These are phyloP conservation scores for Pseudochirops cupreus DNA, from an alignment of 2,797 vertebrate genomes.

Conservation along the genomic window DNA sequence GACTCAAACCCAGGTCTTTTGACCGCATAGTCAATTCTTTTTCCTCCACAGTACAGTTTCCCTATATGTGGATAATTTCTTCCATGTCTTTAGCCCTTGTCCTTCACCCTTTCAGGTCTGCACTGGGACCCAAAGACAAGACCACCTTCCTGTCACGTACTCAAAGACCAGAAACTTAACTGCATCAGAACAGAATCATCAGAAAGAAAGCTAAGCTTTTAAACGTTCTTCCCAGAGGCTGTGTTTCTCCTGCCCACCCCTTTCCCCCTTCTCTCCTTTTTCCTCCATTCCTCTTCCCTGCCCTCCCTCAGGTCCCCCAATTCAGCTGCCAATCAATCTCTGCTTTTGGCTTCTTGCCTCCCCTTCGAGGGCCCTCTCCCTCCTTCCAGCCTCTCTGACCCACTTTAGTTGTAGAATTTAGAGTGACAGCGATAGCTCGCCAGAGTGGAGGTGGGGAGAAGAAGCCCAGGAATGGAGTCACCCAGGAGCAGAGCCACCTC, in stretches of 20 bases:
- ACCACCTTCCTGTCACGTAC: neutral
- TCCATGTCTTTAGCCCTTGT: neutral
- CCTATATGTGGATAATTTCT: neutral
- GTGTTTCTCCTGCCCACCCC: neutral
- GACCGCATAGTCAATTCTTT: neutral
- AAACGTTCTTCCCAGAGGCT: neutral
- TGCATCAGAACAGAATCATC: neutral
- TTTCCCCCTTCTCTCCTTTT: neutral
- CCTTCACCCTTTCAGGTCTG: neutral
- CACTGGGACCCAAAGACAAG: neutral
- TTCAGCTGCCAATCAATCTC: neutral
- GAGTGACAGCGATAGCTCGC: neutral
- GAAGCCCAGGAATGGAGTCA: neutral
- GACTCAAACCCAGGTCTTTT: neutral
- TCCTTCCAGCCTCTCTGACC: conserved; percentile 43
- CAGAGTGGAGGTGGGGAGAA: neutral
- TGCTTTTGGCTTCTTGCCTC: fast-evolving
- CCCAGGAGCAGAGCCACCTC: neutral
- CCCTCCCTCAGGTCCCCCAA: neutral
- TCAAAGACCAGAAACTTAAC: neutral
- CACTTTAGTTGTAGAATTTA: conserved; percentile 56
- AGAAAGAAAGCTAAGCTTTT: neutral
- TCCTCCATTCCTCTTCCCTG: neutral
- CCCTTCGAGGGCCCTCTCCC: neutral
- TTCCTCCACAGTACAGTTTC: neutral